These are phyloP conservation scores for Vesta saturnalis DNA, from an alignment of 2,888 invertebrate species.

Conservation along the genomic window DNA sequence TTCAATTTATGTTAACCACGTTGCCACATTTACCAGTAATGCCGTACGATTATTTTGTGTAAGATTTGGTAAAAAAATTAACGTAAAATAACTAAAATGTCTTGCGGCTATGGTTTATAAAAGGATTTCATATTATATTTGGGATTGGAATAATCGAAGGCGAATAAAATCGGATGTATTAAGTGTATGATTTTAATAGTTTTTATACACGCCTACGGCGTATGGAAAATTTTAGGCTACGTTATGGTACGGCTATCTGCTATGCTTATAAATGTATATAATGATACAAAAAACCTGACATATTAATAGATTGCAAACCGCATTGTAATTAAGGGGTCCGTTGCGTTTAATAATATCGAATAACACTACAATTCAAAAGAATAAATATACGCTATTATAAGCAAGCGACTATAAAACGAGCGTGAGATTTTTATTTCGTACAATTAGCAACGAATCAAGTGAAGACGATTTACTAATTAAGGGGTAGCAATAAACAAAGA, in stretches of 20 bases:
- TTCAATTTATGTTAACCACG: too few relatives aligned
- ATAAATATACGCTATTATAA: slow-evolving; percentile 21
- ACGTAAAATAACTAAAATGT: too few relatives aligned
- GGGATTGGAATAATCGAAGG: too few relatives aligned
- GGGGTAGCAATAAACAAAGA: slow-evolving; percentile 22
- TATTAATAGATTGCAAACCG: slow-evolving; percentile 27
- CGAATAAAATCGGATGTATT: too few relatives aligned
- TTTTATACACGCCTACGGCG: not conserved
- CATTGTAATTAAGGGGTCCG: slow-evolving; percentile 30
- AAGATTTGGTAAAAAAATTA: too few relatives aligned
- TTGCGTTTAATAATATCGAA: slow-evolving; percentile 28
- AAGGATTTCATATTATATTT: too few relatives aligned
- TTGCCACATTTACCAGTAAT: too few relatives aligned
- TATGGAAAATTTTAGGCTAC: not conserved
- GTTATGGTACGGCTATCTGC: not conserved
- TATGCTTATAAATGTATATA: too few relatives aligned
- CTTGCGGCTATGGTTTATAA: too few relatives aligned
- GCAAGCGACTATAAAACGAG: slow-evolving; percentile 15
- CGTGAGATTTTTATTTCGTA: slow-evolving; percentile 27
- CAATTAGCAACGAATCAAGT: slow-evolving; percentile 23
- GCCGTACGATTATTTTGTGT: too few relatives aligned
- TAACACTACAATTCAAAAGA: slow-evolving; percentile 19
- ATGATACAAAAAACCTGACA: slow-evolving; percentile 8
- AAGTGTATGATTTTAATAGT: too few relatives aligned
- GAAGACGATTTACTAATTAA: slow-evolving; percentile 21